Evolutionary conservation across 1,140 invertebrate species (phyloP).

Genomic region (Colletes gigas): DNA sequence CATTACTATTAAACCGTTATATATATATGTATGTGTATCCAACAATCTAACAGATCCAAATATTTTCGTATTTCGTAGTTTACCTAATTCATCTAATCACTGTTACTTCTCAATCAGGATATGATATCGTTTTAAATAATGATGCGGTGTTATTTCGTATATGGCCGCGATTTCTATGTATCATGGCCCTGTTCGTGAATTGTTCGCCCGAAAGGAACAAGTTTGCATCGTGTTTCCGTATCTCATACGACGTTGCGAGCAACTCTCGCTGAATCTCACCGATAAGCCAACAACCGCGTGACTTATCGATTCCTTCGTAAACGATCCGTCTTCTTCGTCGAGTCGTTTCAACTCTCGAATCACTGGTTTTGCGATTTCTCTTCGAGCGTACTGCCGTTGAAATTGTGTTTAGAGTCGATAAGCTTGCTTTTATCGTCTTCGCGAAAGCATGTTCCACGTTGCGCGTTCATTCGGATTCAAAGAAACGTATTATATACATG

Average conservation of each 20-base stretch:
- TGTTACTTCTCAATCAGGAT: no score
- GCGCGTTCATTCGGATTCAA: no score
- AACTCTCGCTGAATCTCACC: slow-evolving; percentile 18
- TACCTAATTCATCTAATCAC: no score
- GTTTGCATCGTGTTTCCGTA: slow-evolving; percentile 15
- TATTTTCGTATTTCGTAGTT: no score
- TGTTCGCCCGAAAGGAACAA: slow-evolving; percentile 16
- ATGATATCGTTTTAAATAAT: no score
- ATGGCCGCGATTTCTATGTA: no score
- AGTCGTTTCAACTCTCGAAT: background rate
- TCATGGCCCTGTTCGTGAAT: background rate
- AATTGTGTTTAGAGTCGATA: background rate
- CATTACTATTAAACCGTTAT: no score
- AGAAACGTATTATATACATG: no score
- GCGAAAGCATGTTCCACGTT: background rate
- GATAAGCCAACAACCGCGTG: slow-evolving; percentile 2
- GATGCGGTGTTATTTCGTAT: background rate
- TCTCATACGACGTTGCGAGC: background rate
- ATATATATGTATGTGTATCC: no score
- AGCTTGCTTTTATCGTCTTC: background rate
- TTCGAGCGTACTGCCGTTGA: no score
- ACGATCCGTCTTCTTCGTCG: background rate
- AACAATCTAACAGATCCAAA: no score
- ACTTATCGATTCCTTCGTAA: background rate
- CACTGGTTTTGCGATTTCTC: background rate